These are phyloP conservation scores for Thymallus thymallus DNA, from an alignment of 2,113 vertebrate species.

Conservation along the genomic window DNA sequence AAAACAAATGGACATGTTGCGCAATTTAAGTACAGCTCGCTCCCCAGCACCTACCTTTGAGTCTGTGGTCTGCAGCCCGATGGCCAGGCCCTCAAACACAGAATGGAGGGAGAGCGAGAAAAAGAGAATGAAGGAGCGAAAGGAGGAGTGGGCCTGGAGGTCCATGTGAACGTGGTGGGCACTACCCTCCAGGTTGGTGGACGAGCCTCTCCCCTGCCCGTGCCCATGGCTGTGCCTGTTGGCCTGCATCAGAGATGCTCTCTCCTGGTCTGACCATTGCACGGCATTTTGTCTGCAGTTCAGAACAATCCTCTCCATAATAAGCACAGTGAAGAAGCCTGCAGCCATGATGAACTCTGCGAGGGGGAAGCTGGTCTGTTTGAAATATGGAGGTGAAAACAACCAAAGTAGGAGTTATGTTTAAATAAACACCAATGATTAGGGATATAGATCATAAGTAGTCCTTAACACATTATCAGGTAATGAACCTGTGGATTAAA, in stretches of 20 bases:
- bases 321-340: conserved; percentile 85
- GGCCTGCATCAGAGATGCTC: conserved; percentile 57
- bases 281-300: conserved; percentile 54
- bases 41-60: conserved; percentile 58
- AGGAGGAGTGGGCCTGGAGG: conserved; percentile 76
- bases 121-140: conserved; percentile 85
- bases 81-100: conserved; percentile 86
- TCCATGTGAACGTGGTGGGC: conserved; percentile 75
- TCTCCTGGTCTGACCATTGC: conserved; percentile 50
- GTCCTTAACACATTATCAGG: background rate
- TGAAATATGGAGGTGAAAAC: conserved; percentile 1
- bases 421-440: background rate
- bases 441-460: background rate
- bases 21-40: no score
- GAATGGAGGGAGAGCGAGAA: conserved; percentile 87
- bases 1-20: no score
- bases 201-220: conserved; percentile 1
- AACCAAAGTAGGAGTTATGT: background rate
- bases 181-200: conserved; percentile 63
- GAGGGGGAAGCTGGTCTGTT: conserved; percentile 74
- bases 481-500: no score
- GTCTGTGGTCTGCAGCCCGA: conserved; percentile 81
- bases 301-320: conserved; percentile 80
- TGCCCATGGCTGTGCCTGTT: conserved; percentile 33
- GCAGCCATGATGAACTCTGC: conserved; percentile 83